These are phyloP conservation scores for Apantesis nais DNA, from an alignment of 2,888 invertebrate genomes.

Conservation along the genomic window DNA sequence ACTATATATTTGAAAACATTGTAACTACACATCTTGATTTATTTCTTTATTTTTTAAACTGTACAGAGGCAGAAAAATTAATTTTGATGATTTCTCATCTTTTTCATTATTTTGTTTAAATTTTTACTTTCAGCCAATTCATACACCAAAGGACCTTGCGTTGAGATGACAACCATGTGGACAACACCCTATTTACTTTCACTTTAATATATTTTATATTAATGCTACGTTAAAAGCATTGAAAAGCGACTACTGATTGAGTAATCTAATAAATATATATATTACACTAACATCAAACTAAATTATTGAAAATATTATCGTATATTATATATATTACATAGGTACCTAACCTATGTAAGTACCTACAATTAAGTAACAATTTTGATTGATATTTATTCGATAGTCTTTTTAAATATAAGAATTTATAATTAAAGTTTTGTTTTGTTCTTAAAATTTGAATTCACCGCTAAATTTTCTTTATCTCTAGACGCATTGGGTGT, in stretches of 20 bases:
- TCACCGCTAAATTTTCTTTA: not conserved
- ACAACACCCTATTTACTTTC: not conserved
- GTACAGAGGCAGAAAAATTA: not conserved
- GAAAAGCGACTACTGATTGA: not conserved
- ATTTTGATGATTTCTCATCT: not conserved
- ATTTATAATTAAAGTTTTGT: not conserved
- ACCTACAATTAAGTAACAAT: no score
- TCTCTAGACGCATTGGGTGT: slow-evolving; percentile 3
- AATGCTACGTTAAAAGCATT: not conserved
- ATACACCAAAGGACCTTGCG: not conserved
- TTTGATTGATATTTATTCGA: not conserved
- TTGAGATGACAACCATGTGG: not conserved
- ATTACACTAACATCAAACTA: not conserved
- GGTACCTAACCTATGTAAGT: no score
- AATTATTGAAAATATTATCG: not conserved
- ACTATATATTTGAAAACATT: not conserved
- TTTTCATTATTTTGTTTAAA: not conserved
- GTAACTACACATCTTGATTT: not conserved
- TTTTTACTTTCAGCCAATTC: no score
- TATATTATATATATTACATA: no score
- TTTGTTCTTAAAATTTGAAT: no score
- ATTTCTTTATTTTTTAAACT: not conserved
- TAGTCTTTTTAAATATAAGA: not conserved
- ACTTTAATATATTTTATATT: no score
- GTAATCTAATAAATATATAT: not conserved